Percentiles rank a stretch among this genome's conserved stretches.
phyloP scores from a whole-genome alignment of 1,140 invertebrate species.

The Drosophila leontia region DNA sequence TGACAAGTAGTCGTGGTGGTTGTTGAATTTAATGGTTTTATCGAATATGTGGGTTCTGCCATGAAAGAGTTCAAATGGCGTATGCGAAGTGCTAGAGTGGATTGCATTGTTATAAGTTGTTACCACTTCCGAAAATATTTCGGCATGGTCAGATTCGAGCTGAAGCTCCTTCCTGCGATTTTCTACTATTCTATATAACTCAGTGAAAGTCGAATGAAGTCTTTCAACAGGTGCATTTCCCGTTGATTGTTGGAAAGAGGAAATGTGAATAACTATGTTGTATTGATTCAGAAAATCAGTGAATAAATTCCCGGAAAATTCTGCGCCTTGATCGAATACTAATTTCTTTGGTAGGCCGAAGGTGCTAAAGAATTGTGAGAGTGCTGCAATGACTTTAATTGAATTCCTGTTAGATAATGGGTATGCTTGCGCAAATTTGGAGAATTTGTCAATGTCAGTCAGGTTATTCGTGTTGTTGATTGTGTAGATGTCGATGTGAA shows the following conservation, averaged over 20 bases:
- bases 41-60: background rate
- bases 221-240: conserved; percentile 9
- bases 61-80: conserved; percentile 5
- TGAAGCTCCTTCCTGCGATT: conserved; percentile 6
- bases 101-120: conserved; percentile 10
- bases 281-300: no score
- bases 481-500: no score
- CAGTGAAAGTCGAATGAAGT: background rate
- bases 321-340: no score
- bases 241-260: conserved; percentile 14
- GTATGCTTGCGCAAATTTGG: background rate
- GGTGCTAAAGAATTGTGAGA: no score
- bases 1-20: background rate
- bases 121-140: background rate
- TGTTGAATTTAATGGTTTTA: background rate
- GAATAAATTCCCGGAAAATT: no score
- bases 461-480: conserved; percentile 1
- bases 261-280: background rate
- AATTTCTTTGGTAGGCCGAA: no score
- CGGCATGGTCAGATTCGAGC: background rate
- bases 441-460: conserved; percentile 3
- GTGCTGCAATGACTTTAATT: no score
- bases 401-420: conserved; percentile 5
- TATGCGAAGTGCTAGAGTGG: conserved; percentile 9
- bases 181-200: conserved; percentile 5